Conservation (phyloP, 1,140 invertebrate genomes). For the Armadillidium nasatum region DNA sequence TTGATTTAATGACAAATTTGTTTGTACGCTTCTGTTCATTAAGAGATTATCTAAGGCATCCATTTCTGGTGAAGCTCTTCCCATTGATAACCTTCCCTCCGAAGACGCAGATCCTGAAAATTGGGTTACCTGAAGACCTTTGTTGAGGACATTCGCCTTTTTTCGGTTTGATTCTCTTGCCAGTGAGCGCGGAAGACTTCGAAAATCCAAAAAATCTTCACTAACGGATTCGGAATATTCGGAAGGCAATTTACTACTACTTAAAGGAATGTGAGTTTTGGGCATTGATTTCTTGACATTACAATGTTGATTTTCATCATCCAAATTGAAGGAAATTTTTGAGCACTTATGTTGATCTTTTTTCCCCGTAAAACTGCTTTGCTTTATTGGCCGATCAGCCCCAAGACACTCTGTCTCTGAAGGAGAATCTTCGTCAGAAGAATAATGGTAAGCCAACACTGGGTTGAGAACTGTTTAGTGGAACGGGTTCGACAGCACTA, state of each 20-base stretch:
- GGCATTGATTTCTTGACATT: background rate
- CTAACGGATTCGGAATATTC: background rate
- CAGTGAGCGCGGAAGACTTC: background rate
- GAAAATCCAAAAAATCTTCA: background rate
- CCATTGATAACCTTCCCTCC: background rate
- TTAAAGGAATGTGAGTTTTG: background rate
- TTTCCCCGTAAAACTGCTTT: background rate
- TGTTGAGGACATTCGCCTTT: background rate
- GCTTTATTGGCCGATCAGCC: background rate
- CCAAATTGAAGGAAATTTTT: background rate
- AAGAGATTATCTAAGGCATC: background rate
- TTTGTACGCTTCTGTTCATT: background rate
- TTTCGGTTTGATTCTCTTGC: background rate
- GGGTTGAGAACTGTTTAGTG: background rate
- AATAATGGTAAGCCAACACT: background rate
- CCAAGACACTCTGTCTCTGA: background rate
- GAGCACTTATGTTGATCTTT: background rate
- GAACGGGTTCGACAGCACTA: background rate
- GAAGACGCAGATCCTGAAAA: background rate
- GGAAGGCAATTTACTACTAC: background rate
- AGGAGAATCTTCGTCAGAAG: conserved; percentile 1
- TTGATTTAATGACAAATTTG: background rate
- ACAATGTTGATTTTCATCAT: background rate
- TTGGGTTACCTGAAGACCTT: background rate
- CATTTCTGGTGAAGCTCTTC: background rate